Percentiles rank a stretch among this genome's conserved stretches.
These are phyloP conservation scores for Nephrotoma flavescens DNA, from an alignment of 2,888 invertebrate species.

Conservation along the genomic window DNA sequence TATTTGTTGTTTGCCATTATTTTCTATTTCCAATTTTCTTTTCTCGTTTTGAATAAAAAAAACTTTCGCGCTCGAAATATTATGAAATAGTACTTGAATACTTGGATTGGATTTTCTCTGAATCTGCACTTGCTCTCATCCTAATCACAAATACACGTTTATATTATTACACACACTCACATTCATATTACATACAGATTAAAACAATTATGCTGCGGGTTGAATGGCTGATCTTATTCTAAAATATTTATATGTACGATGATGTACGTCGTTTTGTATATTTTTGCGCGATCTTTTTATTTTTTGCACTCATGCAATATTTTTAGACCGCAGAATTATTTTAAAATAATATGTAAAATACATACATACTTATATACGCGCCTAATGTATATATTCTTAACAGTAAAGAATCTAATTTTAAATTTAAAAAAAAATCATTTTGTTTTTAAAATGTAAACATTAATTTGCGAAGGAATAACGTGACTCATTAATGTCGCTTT, in stretches of 20 bases:
- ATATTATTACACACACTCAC: not conserved
- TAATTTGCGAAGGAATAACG: not conserved
- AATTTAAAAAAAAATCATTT: not conserved
- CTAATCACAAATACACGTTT: not conserved
- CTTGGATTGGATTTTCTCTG: not conserved
- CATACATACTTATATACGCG: not conserved
- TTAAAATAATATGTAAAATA: not conserved
- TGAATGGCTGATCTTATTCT: not conserved
- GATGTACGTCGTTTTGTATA: not conserved
- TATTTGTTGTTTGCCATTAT: not conserved
- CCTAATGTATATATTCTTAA: not conserved
- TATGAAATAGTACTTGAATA: not conserved
- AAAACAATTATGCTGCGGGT: not conserved
- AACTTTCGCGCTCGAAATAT: not conserved
- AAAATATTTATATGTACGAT: not conserved
- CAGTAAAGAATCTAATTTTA: not conserved
- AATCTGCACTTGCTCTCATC: not conserved
- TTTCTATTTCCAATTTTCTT: not conserved
- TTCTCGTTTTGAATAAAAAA: not conserved
- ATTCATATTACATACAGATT: not conserved
- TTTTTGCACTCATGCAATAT: not conserved
- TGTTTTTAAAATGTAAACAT: not conserved
- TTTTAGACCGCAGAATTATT: not conserved
- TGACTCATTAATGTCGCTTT: not conserved
- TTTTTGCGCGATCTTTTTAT: not conserved